phyloP scores from a whole-genome alignment of 2,888 invertebrate genomes.

The Ennomos erosarius region DNA sequence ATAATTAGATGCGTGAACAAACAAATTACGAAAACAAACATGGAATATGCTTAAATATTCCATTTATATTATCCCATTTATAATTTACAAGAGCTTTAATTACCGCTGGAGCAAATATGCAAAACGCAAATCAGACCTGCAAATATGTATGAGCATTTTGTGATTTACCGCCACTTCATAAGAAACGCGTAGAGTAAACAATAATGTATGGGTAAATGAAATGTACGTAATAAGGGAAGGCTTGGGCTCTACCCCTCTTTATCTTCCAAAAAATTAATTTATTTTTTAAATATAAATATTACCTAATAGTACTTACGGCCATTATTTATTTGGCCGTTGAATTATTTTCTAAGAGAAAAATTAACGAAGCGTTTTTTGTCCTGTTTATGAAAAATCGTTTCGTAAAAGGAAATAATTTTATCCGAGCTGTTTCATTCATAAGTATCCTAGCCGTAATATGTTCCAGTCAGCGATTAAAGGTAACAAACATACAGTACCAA shows the following conservation, averaged over 20 bases:
- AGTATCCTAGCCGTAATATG: too few relatives aligned
- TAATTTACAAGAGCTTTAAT: constrained; percentile 49
- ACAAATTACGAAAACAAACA: constrained; percentile 31
- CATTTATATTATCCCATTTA: constrained; percentile 17
- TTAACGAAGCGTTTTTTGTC: too few relatives aligned
- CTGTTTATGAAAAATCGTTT: too few relatives aligned
- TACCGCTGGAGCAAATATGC: constrained; percentile 56
- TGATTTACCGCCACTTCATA: constrained; percentile 69
- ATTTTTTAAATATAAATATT: too few relatives aligned
- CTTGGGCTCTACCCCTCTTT: not conserved
- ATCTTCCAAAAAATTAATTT: too few relatives aligned
- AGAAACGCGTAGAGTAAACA: constrained; percentile 70
- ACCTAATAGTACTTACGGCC: too few relatives aligned
- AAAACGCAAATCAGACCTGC: constrained; percentile 54
- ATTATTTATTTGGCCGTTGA: too few relatives aligned
- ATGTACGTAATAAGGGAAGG: not conserved
- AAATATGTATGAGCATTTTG: constrained; percentile 50
- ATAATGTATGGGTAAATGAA: constrained; percentile 42
- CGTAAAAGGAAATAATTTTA: too few relatives aligned
- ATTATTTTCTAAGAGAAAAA: too few relatives aligned
- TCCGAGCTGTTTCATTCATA: too few relatives aligned
- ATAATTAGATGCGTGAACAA: not conserved
- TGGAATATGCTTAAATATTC: constrained; percentile 18
- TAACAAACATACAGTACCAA: too few relatives aligned
- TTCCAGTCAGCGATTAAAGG: too few relatives aligned